These are phyloP conservation scores for Oscheius sp. DNA, from an alignment of 2,888 invertebrate species.

Conservation along the genomic window DNA sequence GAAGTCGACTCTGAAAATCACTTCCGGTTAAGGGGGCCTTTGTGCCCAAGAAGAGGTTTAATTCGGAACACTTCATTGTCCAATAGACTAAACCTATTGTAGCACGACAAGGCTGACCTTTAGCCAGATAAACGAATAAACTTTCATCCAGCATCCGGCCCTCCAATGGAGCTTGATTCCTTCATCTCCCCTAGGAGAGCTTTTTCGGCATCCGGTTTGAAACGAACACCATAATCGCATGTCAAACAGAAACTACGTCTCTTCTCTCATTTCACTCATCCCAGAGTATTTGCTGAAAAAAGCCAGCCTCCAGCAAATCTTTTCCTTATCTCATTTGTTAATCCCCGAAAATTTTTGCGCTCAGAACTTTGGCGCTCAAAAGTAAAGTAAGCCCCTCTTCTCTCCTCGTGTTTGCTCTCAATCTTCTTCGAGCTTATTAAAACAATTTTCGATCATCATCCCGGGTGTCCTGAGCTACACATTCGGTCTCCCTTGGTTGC, in stretches of 20 bases:
- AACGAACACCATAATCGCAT: neutral
- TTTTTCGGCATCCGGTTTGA: neutral
- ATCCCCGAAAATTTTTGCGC: neutral
- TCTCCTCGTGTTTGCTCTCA: too few species aligned
- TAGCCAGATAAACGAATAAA: neutral
- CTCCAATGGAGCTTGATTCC: neutral
- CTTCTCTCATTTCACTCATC: neutral
- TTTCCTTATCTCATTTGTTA: constrained; percentile 12
- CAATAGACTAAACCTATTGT: neutral
- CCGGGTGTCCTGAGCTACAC: too few species aligned
- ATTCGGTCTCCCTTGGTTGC: neutral
- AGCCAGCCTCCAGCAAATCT: neutral
- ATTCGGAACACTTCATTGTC: neutral
- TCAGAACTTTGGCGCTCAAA: too few species aligned
- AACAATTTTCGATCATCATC: too few species aligned
- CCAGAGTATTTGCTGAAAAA: neutral
- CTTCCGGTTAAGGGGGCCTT: neutral
- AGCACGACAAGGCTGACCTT: neutral
- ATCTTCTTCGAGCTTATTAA: neutral
- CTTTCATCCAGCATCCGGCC: neutral
- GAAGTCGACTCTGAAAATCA: neutral
- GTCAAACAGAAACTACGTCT: neutral
- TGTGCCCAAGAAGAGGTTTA: too few species aligned
- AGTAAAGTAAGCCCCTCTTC: too few species aligned
- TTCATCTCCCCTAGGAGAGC: neutral